Conservation (phyloP, 1,140 invertebrate species). For the Trichonephila clavipes region DNA sequence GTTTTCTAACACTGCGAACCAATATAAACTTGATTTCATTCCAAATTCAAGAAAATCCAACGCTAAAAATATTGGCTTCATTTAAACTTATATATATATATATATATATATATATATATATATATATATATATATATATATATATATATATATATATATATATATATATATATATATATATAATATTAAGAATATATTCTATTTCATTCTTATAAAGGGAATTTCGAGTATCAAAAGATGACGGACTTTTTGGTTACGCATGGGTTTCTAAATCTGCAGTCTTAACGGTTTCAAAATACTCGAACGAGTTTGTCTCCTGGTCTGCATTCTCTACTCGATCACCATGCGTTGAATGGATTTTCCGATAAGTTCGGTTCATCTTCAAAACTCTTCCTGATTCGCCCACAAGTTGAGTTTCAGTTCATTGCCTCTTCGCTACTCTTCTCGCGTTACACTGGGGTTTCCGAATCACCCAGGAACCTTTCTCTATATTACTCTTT, state of each 20-base stretch:
- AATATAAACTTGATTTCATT: too few relatives aligned
- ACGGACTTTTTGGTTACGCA: neutral
- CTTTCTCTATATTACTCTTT: neutral
- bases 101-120: too few relatives aligned
- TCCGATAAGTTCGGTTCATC: constrained; percentile 22
- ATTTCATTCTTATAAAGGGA: too few relatives aligned
- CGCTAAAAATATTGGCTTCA: too few relatives aligned
- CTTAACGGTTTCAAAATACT: neutral
- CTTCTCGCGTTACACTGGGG: constrained; percentile 21
- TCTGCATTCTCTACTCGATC: neutral
- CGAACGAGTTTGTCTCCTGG: neutral
- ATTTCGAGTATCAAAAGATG: too few relatives aligned
- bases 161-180: too few relatives aligned
- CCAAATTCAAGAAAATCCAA: too few relatives aligned
- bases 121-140: too few relatives aligned
- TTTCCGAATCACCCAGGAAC: constrained; percentile 22
- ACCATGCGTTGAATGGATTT: neutral
- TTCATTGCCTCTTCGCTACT: constrained; percentile 69
- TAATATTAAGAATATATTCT: too few relatives aligned
- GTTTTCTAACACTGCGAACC: too few relatives aligned
- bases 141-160: too few relatives aligned
- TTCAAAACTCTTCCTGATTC: constrained; percentile 60
- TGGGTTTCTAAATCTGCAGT: neutral
- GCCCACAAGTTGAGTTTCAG: constrained; percentile 65
- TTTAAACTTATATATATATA: too few relatives aligned